Conservation (phyloP, 2,888 invertebrate species). For the Busseola fusca region DNA sequence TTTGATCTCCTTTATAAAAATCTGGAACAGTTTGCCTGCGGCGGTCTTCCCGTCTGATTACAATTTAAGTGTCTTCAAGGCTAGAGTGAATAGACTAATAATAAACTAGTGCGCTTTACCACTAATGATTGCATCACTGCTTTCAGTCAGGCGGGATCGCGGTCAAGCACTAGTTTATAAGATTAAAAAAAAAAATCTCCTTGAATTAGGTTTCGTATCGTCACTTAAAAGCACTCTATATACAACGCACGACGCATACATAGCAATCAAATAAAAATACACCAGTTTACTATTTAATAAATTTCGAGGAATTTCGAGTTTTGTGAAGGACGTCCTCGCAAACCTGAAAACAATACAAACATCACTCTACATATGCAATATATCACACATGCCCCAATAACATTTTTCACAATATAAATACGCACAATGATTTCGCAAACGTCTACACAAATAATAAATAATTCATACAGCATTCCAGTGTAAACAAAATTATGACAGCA, state of each 20-base stretch:
- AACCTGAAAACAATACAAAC: not conserved
- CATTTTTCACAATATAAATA: conserved; percentile 46
- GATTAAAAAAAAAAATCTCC: not conserved
- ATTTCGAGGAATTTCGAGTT: too few relatives aligned
- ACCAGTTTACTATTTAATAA: not conserved
- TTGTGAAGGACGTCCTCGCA: not conserved
- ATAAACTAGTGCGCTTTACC: too few relatives aligned
- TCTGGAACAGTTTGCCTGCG: too few relatives aligned
- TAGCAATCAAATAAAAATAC: not conserved
- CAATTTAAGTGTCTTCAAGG: too few relatives aligned
- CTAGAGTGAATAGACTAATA: too few relatives aligned
- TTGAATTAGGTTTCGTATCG: not conserved
- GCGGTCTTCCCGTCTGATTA: too few relatives aligned
- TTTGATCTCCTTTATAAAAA: not conserved
- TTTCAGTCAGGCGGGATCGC: too few relatives aligned
- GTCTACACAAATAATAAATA: conserved; percentile 57
- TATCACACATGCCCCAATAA: conserved; percentile 27
- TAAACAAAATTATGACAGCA: conserved; percentile 74
- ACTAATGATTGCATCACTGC: too few relatives aligned
- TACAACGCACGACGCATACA: not conserved
- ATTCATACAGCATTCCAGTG: conserved; percentile 69
- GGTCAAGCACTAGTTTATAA: too few relatives aligned
- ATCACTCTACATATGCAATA: conserved; percentile 27
- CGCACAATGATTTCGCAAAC: conserved; percentile 53
- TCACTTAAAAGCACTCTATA: not conserved